Percentiles rank a stretch among this genome's conserved stretches.
phyloP scores from a whole-genome alignment of 2,113 vertebrate genomes.

The Chlamydotis undulata region DNA sequence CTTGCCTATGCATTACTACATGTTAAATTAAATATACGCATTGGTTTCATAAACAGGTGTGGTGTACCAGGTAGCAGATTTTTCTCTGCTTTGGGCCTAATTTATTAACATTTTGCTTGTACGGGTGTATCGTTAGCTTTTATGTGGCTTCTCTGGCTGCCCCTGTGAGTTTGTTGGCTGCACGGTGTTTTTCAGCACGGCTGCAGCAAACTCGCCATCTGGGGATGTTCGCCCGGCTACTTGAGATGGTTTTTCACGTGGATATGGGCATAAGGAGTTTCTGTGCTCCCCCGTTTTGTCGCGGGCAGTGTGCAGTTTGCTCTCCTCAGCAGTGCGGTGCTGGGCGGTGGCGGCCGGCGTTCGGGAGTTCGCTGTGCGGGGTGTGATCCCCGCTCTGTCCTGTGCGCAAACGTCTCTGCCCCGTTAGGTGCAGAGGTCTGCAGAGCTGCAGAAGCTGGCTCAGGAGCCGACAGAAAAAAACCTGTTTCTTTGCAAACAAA shows the following conservation, averaged over 20 bases:
- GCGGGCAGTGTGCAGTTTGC: neutral
- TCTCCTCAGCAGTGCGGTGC: neutral
- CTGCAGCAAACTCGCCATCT: constrained; percentile 43
- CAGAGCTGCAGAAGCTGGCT: neutral
- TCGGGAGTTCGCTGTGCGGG: neutral
- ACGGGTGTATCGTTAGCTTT: neutral
- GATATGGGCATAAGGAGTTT: neutral
- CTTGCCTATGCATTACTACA: neutral
- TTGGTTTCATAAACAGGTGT: neutral
- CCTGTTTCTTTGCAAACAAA: neutral
- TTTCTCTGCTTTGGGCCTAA: constrained; percentile 15
- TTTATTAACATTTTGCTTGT: constrained; percentile 42
- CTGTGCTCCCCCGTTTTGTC: neutral
- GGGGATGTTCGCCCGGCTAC: neutral
- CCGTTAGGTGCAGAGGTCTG: neutral
- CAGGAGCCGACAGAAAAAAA: neutral
- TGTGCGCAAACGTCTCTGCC: neutral
- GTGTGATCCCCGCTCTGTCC: fast-evolving
- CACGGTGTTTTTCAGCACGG: constrained; percentile 26
- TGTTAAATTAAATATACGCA: neutral
- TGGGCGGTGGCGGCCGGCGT: fast-evolving
- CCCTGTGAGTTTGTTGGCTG: constrained; percentile 51
- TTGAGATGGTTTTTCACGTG: neutral
- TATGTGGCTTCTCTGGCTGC: constrained; percentile 13
- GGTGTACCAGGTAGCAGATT: constrained; percentile 42